Base-by-base conservation (phyloP, 2,113 vertebrate genomes). In the Chroicocephalus ridibundus region DNA sequence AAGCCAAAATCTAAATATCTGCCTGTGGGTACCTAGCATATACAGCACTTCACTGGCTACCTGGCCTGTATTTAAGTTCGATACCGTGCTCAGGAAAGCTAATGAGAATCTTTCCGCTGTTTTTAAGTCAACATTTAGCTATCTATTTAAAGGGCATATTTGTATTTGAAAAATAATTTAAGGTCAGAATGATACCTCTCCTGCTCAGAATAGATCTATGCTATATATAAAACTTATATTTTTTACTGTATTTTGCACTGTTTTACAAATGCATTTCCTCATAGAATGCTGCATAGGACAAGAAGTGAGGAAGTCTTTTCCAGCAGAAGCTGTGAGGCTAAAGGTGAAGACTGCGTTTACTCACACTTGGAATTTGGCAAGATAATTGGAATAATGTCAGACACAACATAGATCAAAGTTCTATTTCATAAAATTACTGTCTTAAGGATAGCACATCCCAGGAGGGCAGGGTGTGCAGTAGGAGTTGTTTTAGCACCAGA, bases 351-450 rank as follows among this genome's bases (percentile, higher is more conserved):
- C 44, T 82, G 22, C 95, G 88, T 95, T 95, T 94, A 86, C 60
- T 81, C 82, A 84, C 68, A 65, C 66, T 86, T 91, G 86, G 83
- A 96, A 89, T 84, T 84, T 93, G 94, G 83, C 94, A 93, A 84
- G 72, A 69, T 82, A 82, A 80, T 74, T 90, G 75, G 90, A 94
- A 95, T 87, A 95, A 88, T 66, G 78, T 96, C 90, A 96, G 78
- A 82, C 70, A 62, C 36, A 96, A 80, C 36, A 85, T 1, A 91
- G 84, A 94, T 84, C 64, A 79, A 96, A 94, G 57, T 36, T 82
- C 38, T 86, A 9, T 76, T 88, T 94, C 55, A 60, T 57, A 86
- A 75, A 94, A 91, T 88, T 84, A 40, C 44, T 65, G 7, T 86
- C 76, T 78, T 82, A 79, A 42, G 72, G 31, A 34, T 19, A 92